These are phyloP conservation scores for Dynastes grantii DNA, from an alignment of 2,888 invertebrate species.

Conservation along the genomic window DNA sequence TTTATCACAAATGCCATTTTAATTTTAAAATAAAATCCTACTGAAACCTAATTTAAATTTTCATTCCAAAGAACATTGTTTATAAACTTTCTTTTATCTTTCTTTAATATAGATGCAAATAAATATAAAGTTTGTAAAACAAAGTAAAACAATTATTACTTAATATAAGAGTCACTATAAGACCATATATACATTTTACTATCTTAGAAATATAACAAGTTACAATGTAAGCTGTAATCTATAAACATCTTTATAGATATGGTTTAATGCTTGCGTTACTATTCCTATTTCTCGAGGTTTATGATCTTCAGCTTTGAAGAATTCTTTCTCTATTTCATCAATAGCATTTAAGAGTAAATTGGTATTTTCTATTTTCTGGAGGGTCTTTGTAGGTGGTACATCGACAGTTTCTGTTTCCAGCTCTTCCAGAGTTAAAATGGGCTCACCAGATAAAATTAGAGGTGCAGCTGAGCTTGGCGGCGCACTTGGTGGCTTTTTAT, in stretches of 20 bases:
- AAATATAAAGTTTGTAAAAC: constrained; percentile 36
- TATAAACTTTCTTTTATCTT: background rate
- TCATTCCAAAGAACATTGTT: background rate
- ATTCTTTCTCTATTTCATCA: constrained; percentile 62
- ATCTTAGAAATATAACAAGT: constrained; percentile 20
- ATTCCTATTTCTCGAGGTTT: constrained; percentile 60
- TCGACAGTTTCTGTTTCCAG: constrained; percentile 33
- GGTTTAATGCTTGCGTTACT: constrained; percentile 63
- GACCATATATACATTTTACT: constrained; percentile 25
- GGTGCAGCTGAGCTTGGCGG: constrained; percentile 13
- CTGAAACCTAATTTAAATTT: background rate
- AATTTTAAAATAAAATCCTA: no score
- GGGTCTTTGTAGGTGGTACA: background rate
- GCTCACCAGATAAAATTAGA: constrained; percentile 26
- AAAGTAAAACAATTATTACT: constrained; percentile 22
- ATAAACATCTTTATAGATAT: constrained; percentile 61
- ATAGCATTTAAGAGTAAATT: constrained; percentile 62
- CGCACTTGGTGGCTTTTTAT: constrained; percentile 38
- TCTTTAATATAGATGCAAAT: background rate
- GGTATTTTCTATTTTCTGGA: constrained; percentile 23
- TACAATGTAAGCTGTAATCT: constrained; percentile 52
- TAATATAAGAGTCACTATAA: background rate
- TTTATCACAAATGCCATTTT: no score
- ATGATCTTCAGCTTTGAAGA: constrained; percentile 58
- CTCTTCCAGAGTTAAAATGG: constrained; percentile 47